Conservation (phyloP, 2,113 vertebrate genomes). For the Trichechus manatus region DNA sequence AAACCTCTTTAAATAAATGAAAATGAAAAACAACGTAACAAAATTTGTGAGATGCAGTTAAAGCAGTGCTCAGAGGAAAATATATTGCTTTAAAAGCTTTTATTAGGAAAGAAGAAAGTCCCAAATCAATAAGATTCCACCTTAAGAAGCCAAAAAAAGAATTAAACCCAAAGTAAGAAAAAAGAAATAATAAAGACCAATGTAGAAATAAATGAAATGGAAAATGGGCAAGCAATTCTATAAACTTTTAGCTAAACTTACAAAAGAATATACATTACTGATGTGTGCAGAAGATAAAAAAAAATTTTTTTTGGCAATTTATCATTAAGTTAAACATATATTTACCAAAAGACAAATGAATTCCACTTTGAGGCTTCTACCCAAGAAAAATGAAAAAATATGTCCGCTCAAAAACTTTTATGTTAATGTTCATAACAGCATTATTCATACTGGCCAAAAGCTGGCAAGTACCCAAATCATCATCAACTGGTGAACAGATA, state of each 20-base stretch:
- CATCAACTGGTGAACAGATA: constrained; percentile 16
- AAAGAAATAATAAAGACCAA: neutral
- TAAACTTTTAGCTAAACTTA: neutral
- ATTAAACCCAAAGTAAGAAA: neutral
- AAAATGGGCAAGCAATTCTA: neutral
- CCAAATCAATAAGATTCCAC: too few relatives aligned
- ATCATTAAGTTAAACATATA: neutral
- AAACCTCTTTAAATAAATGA: neutral
- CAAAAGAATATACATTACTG: neutral
- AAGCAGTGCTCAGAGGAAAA: neutral
- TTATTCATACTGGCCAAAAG: neutral
- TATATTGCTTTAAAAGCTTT: too few relatives aligned
- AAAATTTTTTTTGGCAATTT: neutral
- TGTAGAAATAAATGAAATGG: neutral
- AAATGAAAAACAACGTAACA: neutral
- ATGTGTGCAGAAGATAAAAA: neutral
- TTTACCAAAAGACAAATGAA: neutral
- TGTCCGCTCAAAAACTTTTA: neutral
- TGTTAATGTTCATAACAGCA: neutral
- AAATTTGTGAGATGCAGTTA: neutral
- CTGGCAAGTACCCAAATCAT: constrained; percentile 18
- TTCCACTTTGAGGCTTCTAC: neutral
- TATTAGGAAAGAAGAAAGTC: too few relatives aligned
- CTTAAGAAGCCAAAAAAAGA: neutral
- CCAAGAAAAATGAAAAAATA: constrained; percentile 59